Evolutionary conservation across 1,140 invertebrate genomes (phyloP).

Genomic region (Centruroides vittatus): DNA sequence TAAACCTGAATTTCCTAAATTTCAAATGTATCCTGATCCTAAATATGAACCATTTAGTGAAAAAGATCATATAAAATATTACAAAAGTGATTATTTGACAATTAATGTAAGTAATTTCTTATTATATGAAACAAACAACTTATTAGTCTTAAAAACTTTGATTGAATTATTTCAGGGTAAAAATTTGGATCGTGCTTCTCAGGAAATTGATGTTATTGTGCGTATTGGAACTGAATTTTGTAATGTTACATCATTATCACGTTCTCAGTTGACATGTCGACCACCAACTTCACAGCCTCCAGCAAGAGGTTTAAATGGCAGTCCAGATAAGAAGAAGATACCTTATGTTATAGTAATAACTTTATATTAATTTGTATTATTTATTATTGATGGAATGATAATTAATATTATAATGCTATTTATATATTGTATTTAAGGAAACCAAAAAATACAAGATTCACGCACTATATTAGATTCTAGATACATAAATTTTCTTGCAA

Average conservation of each 20-base stretch:
- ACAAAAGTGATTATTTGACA: conserved; percentile 89
- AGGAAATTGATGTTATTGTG: conserved; percentile 77
- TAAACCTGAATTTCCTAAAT: conserved; percentile 39
- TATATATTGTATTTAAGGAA: no score
- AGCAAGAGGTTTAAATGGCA: conserved; percentile 41
- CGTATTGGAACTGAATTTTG: conserved; percentile 76
- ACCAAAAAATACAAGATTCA: no score
- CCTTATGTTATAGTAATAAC: conserved; percentile 19
- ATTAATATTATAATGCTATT: no score
- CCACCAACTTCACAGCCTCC: conserved; percentile 60
- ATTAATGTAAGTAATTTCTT: conserved; percentile 55
- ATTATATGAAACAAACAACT: background rate
- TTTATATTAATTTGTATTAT: background rate
- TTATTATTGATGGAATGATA: no score
- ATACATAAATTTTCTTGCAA: background rate
- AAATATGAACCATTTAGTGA: conserved; percentile 76
- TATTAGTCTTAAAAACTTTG: background rate
- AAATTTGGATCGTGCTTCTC: conserved; percentile 76
- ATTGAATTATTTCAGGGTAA: conserved; percentile 40
- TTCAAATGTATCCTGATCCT: conserved; percentile 82
- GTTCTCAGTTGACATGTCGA: conserved; percentile 76
- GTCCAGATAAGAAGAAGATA: conserved; percentile 23
- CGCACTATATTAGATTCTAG: background rate
- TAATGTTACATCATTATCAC: conserved; percentile 80
- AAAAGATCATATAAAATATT: conserved; percentile 63